phyloP scores from a whole-genome alignment of 2,888 invertebrate genomes.

The Lochmaea capreae region DNA sequence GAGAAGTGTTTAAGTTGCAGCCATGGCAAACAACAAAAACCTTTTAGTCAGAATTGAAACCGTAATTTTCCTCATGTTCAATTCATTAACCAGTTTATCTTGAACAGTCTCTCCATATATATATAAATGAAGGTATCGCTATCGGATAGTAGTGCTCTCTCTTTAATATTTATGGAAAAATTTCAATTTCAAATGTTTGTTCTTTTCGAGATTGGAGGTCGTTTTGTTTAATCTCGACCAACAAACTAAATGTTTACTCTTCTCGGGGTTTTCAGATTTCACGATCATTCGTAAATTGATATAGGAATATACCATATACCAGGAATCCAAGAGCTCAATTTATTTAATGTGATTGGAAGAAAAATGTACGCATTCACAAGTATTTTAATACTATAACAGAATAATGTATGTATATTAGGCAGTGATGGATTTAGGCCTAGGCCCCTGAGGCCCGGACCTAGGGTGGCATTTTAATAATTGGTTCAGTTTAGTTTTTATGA shows the following conservation, averaged over 20 bases:
- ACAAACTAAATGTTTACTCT: constrained; percentile 1
- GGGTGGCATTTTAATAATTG: no score
- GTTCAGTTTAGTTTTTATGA: no score
- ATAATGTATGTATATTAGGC: background rate
- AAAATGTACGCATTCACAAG: background rate
- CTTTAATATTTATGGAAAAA: constrained; percentile 46
- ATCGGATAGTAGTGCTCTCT: constrained; percentile 23
- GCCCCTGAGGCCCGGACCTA: no score
- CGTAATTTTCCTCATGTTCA: constrained; percentile 65
- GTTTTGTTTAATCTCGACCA: constrained; percentile 22
- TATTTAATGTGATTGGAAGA: background rate
- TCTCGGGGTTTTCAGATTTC: background rate
- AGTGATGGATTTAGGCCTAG: no score
- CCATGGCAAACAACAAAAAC: constrained; percentile 64
- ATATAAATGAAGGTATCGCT: constrained; percentile 47
- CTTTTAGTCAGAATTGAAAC: constrained; percentile 65
- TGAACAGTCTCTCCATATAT: constrained; percentile 48
- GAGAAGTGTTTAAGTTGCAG: constrained; percentile 46
- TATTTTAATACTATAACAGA: background rate
- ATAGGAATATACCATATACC: background rate
- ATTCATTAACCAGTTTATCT: constrained; percentile 65
- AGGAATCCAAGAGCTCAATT: background rate
- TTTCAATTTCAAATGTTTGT: constrained; percentile 44
- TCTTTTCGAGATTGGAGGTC: constrained; percentile 38
- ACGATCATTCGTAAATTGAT: background rate